Base-by-base conservation (phyloP, 1,140 invertebrate species). In the Calycopis cecrops region DNA sequence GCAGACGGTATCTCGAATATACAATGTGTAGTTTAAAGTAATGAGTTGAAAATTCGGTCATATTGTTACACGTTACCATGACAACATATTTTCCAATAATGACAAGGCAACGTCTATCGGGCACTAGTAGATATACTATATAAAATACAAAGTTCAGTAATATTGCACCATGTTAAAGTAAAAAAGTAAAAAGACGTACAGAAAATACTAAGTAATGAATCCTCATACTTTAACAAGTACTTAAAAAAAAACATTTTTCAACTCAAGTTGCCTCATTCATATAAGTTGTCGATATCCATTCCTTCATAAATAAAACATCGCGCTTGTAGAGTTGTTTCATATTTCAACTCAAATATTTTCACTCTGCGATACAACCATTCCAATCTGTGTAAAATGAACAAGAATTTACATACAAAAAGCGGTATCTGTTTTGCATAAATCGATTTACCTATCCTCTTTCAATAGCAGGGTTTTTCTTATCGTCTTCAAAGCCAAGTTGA, bases 361-460 rank as follows among this genome's bases (percentile, higher is more conserved):
- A 76, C 69, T 73, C 67, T 59, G 71, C 73, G 73, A 73, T 71
- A 77, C 73, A 66, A 71, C 60, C 71, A 81, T 76, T 81, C 79
- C 76, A 81, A 81, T 81, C 76, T 80, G 73, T 71, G 66, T 73
- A 67, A 84, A 84, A 84, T 84, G 76, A 81, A 80, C 75, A 75
- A 65, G 72, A 79, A 84, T 84, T 84, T 80, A 69, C 78, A 84
- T 84, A 81, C 71, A 84, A 84, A 84, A 84, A 79, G 80, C 72
- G 76, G 72, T 74, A 79, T 80, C 77, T 81, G 65, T 76, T 84
- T 84, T 77, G 77, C 78, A 84, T 84, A 84, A 81, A 84, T 84
- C 80, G 77, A 84, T 84, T 84, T 80, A 76, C 76, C 76, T 79
- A 79, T 81, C 73, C 80, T 79, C 71, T 79, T 79, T 79, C 75